Conservation (phyloP, 2,888 invertebrate species). For the Sicus ferrugineus region DNA sequence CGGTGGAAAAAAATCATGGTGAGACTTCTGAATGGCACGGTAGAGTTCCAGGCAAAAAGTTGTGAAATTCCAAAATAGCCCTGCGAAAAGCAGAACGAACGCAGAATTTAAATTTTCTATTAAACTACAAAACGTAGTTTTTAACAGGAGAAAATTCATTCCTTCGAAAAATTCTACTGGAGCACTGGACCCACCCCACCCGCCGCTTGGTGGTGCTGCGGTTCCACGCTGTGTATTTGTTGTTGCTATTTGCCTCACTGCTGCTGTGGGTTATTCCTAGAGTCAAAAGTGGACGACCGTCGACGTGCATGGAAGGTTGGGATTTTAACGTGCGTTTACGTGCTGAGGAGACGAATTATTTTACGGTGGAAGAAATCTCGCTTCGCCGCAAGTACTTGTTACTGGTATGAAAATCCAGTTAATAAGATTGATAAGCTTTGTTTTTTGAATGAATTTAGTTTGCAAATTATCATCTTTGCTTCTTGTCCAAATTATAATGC, state of each 20-base stretch:
- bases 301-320: background rate
- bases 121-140: background rate
- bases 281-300: background rate
- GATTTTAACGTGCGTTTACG: too few species aligned
- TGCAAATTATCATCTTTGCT: too few species aligned
- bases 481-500: too few species aligned
- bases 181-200: conserved; percentile 21
- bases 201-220: conserved; percentile 6
- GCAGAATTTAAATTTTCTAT: background rate
- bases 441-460: too few species aligned
- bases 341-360: too few species aligned
- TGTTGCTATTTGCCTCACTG: background rate
- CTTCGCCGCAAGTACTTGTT: too few species aligned
- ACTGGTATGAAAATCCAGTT: too few species aligned
- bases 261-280: background rate
- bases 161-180: background rate
- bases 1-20: background rate
- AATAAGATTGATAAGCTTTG: too few species aligned
- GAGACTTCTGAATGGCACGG: background rate
- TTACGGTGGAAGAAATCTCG: too few species aligned
- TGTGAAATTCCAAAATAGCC: conserved; percentile 16
- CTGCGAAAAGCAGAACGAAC: background rate
- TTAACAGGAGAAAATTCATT: background rate
- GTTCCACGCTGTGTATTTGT: conserved; percentile 10
- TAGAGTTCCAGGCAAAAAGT: background rate